Conservation (phyloP, 2,888 invertebrate species). For the Conchocele bisecta region DNA sequence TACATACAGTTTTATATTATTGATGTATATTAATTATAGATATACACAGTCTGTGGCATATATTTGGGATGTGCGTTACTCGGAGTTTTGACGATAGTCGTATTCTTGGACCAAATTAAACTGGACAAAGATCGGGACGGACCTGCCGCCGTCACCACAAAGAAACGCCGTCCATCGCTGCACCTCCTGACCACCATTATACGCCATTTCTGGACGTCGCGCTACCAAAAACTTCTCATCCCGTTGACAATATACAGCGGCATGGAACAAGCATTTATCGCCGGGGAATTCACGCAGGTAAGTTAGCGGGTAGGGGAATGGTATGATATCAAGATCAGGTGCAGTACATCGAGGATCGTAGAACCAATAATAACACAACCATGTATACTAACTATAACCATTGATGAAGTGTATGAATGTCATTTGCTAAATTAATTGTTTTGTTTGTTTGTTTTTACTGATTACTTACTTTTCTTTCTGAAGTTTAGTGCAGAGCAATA, state of each 20-base stretch:
- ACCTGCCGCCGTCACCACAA: not conserved
- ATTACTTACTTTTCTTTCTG: no score
- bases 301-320: no score
- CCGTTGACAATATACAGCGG: slow-evolving; percentile 98
- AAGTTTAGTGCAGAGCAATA: no score
- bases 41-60: slow-evolving; percentile 94
- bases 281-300: slow-evolving; percentile 87
- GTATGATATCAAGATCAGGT: no score
- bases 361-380: no score
- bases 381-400: no score
- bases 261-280: slow-evolving; percentile 98
- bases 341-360: no score
- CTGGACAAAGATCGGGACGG: slow-evolving; percentile 44
- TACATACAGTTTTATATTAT: no score
- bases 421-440: no score
- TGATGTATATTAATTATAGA: slow-evolving; percentile 86
- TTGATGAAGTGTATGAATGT: no score
- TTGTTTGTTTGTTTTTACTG: no score
- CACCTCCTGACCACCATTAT: slow-evolving; percentile 85
- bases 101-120: slow-evolving; percentile 89
- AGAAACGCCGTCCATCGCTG: slow-evolving; percentile 9
- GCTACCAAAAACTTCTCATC: slow-evolving; percentile 95
- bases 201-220: slow-evolving; percentile 90
- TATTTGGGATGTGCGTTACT: slow-evolving; percentile 93
- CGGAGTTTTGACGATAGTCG: slow-evolving; percentile 92